Base-by-base conservation (phyloP, 2,113 vertebrate species). In the Tricholaema leucomelas region DNA sequence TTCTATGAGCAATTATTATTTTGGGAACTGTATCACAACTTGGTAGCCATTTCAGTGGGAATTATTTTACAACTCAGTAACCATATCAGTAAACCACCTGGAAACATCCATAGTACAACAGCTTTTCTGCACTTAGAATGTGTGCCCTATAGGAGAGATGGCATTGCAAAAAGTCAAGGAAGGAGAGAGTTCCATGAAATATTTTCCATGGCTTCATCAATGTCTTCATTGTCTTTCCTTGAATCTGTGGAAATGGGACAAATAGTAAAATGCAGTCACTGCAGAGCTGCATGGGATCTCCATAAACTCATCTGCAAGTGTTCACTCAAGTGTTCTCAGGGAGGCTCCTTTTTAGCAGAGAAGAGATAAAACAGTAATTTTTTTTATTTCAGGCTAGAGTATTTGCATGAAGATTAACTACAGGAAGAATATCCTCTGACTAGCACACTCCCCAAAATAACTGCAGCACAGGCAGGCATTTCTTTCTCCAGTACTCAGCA, bases 401-500 rank as follows among this genome's bases (percentile, higher is more conserved):
- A 78, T 91, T 87, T 84, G 33, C 52, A 86, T 40, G 16, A 74
- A 91, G 42, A 66, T 66, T 44, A 61, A n/a, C 23, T n/a, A 8
- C 11, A 87, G n/a, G 14, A 70, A 77, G 36, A 90, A 31, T 40
- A 83, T 52, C 80, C 86, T 76, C 86, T 90, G 64, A 40, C 71
- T 33, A 19, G 40, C 9, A 87, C 17, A 20, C 16, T 66, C 24
- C 10, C 8, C 16, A 31, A 1, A 69, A 79, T 58, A 65, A n/a
- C 1, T 40, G 28, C 6, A 73, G 36, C 25, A 76, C 0, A 80
- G 52, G 21, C 17, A 83, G 33, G 42, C 56, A 90, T 80, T 94
- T 93, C 77, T 93, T 90, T 94, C 88, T 88, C 77, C 86, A 78
- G 67, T 54, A 86, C 42, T 52, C 24, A 91, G 59, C 55, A 72